phyloP scores from a whole-genome alignment of 2,113 vertebrate genomes.

The Phalacrocorax aristotelis region DNA sequence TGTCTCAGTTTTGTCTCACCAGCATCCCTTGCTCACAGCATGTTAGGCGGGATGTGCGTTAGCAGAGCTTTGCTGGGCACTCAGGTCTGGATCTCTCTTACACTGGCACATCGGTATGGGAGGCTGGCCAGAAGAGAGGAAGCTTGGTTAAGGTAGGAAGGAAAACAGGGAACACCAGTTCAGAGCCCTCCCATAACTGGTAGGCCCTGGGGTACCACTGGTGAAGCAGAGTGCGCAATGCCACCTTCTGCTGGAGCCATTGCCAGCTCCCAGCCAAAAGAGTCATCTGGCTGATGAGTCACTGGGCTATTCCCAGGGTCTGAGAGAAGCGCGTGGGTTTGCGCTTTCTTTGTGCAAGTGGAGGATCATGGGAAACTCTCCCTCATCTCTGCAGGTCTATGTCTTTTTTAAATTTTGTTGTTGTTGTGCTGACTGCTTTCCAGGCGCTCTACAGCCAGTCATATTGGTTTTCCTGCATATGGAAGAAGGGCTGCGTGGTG shows the following conservation, averaged over 20 bases:
- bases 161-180: background rate
- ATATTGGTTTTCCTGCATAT: background rate
- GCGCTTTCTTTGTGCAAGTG: background rate
- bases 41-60: background rate
- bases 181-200: too few species aligned
- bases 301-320: background rate
- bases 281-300: background rate
- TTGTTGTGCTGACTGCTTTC: background rate
- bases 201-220: background rate
- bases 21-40: background rate
- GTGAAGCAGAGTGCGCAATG: background rate
- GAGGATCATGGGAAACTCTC: background rate
- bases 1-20: conserved; percentile 15
- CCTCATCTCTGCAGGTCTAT: accelerated
- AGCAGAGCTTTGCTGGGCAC: background rate
- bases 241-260: background rate
- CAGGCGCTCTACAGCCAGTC: background rate
- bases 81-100: background rate
- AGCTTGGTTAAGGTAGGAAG: background rate
- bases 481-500: background rate
- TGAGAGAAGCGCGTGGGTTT: background rate
- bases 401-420: background rate
- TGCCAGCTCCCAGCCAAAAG: background rate
- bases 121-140: background rate
- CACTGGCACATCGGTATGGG: background rate